Evolutionary conservation across 2,797 vertebrate species (phyloP), one percentile per base, ranked within the genome.

Genomic region (Hybognathus amarus): DNA sequence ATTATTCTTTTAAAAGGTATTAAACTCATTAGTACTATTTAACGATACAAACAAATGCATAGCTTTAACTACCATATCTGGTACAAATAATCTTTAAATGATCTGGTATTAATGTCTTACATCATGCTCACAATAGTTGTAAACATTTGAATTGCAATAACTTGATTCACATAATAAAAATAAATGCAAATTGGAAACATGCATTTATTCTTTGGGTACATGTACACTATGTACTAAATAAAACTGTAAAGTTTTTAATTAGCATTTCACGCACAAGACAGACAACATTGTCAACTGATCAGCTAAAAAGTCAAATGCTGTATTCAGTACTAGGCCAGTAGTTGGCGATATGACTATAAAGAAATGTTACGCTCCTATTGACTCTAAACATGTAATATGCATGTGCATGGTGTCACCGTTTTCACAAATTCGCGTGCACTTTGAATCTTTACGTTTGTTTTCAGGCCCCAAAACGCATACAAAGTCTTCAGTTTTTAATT

Each of bases 361-460:
- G 13, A 63, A 63, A 30, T 27, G 15, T 2, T 15, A 15, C 4
- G 1, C 9, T 11, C n/a, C 9, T 13, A 61, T 27, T 27, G 24
- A 30, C 12, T 15, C 5, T 36, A 1, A 61, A 27, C 12, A 3
- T 17, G 6, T 63, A 63, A 63, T 63, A 2, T 15, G 13, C 59
- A 6, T 13, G 56, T 1, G 1, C 24, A 30, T 30, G 27, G 5
- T 0, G 2, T 17, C 27, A 17, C 2, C 1, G 0, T 30, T 63
- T 15, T 17, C 24, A 30, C 15, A 30, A 30, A 30, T 63, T 17
- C 0, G 0, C 0, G 6, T 0, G 24, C 24, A 17, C 24, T 17
- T 63, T 30, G 6, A 27, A 15, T 1, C 5, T 1, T 13, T 5
- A n/a, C 4, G 8, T n/a, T 56, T 10, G 0, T 0, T 61, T 27